These are phyloP conservation scores for Ladona fulva DNA, from an alignment of 1,140 invertebrate genomes.

Conservation along the genomic window DNA sequence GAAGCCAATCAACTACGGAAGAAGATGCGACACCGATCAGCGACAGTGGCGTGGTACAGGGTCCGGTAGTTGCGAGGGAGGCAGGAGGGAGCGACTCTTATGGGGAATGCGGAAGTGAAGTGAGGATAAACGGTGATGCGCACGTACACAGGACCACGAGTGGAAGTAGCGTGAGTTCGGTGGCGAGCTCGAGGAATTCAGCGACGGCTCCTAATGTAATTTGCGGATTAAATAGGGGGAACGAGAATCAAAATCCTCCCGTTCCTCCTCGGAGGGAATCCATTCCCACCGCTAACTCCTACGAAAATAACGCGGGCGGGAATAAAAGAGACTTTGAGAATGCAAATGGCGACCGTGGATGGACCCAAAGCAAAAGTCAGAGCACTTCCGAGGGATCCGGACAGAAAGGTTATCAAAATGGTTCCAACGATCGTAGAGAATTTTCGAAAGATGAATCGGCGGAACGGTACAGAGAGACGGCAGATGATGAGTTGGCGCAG, in stretches of 20 bases:
- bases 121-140: conserved; percentile 23
- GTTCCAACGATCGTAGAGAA: too few relatives aligned
- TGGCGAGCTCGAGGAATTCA: neutral
- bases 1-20: neutral
- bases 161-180: neutral
- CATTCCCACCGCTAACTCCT: too few relatives aligned
- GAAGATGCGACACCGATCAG: neutral
- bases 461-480: too few relatives aligned
- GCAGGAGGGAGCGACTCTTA: conserved; percentile 21
- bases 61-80: conserved; percentile 13
- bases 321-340: too few relatives aligned
- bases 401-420: too few relatives aligned
- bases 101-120: conserved; percentile 22
- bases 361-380: too few relatives aligned
- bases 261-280: neutral
- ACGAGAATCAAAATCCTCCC: neutral
- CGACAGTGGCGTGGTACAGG: conserved; percentile 10
- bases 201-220: neutral
- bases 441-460: too few relatives aligned
- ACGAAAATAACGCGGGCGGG: too few relatives aligned
- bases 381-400: too few relatives aligned
- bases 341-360: too few relatives aligned
- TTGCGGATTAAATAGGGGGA: neutral
- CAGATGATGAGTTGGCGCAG: too few relatives aligned
- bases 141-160: conserved; percentile 19